Evolutionary conservation across 2,888 invertebrate genomes (phyloP).

Genomic region (Epiperipatus broadwayi): DNA sequence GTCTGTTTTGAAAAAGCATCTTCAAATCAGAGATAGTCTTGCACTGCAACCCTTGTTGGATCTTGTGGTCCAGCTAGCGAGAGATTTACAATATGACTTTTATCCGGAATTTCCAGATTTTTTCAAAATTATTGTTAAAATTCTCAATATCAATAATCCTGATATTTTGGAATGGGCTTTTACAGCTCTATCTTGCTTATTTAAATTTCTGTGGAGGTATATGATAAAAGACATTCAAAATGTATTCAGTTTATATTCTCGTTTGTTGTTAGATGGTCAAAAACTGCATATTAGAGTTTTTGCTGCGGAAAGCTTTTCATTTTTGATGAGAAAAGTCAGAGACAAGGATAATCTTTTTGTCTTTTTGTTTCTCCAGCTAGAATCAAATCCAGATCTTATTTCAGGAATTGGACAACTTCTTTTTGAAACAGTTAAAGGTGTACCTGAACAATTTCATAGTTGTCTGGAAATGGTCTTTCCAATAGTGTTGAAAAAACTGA

Average conservation of each 20-base stretch:
- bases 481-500: slow-evolving; percentile 43
- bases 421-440: slow-evolving; percentile 69
- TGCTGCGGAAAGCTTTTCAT: slow-evolving; percentile 89
- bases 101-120: slow-evolving; percentile 62
- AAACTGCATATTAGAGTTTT: slow-evolving; percentile 72
- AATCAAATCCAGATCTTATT: slow-evolving; percentile 44
- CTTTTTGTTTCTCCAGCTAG: slow-evolving; percentile 45
- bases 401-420: slow-evolving; percentile 62
- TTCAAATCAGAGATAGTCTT: slow-evolving; percentile 47
- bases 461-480: slow-evolving; percentile 50
- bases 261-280: slow-evolving; percentile 52
- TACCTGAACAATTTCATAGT: slow-evolving; percentile 64
- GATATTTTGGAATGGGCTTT: slow-evolving; percentile 71
- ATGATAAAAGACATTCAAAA: slow-evolving; percentile 55
- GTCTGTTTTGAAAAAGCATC: slow-evolving; percentile 49
- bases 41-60: slow-evolving; percentile 63
- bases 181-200: slow-evolving; percentile 64
- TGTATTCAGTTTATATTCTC: slow-evolving; percentile 35
- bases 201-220: slow-evolving; percentile 67
- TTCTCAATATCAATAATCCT: slow-evolving; percentile 52
- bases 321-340: slow-evolving; percentile 55
- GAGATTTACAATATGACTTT: slow-evolving; percentile 72
- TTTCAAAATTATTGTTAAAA: slow-evolving; percentile 47
- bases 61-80: slow-evolving; percentile 59
- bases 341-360: slow-evolving; percentile 53